Base-by-base conservation (phyloP, 2,797 vertebrate genomes). In the Oreonectes daqikongensis region DNA sequence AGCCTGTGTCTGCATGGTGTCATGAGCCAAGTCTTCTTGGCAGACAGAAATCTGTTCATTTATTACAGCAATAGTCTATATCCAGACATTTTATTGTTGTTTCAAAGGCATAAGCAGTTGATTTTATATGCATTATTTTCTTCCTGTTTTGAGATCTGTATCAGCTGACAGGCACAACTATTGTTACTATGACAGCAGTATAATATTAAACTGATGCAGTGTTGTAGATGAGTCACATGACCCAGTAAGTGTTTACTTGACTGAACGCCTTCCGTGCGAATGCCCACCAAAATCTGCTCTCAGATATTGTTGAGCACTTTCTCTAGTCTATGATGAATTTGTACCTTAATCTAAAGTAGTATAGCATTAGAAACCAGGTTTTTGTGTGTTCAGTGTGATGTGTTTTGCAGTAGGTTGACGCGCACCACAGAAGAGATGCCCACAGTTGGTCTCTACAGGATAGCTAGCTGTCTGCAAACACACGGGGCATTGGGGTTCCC, bases 371-470 rank as follows among this genome's bases (percentile, higher is more conserved):
- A 55, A 55, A 28, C 53, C 1, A 15, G n/a, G 3, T 26, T 55
- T 32, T 11, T 48, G 48, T n/a, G 7, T 35, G 35, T 63, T 22
- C 18, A 65, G 12, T 44, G 7, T 30, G 26, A 79, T 28, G 15
- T 48, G 15, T 17, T 57, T 30, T 59, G 30, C 30, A 35, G 32
- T 60, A 18, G 48, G 42, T 7, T 22, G 42, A 79, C 26, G 85
- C 85, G 20, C 90, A 94, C 94, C 94, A 84, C 95, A 96, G 86
- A 95, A 95, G 73, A 94, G 84, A 88, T 95, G 94, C 8, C 94
- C 93, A 44, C 94, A 95, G 89, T 93, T 96, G 17, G 93, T 96
- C 91, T 94, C 87, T 66, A 94, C 92, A 1, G 95, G 94, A 81
- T 94, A 90, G 48, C 74, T 85, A 42, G 90, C 83, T 1, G 85